These are phyloP conservation scores for Littorina saxatilis DNA, from an alignment of 1,140 invertebrate species.

Conservation along the genomic window DNA sequence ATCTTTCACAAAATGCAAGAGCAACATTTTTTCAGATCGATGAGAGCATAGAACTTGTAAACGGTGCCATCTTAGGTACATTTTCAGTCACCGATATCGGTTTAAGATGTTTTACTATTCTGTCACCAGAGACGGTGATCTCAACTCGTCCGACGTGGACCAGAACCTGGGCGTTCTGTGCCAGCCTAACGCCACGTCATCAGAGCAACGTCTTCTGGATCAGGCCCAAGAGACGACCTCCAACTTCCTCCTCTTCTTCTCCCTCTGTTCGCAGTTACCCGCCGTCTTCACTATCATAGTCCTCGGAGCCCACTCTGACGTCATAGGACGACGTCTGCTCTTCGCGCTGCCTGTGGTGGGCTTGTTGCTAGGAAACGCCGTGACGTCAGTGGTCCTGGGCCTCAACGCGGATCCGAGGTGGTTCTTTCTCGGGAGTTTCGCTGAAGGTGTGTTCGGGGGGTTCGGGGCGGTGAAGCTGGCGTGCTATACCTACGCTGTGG, in stretches of 20 bases:
- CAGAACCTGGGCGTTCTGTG: background rate
- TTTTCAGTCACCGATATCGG: too few species aligned
- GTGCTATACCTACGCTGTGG: background rate
- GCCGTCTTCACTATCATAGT: background rate
- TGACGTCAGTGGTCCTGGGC: background rate
- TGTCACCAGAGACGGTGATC: background rate
- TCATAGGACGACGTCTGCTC: constrained; percentile 6
- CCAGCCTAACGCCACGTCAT: background rate
- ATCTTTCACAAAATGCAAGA: too few species aligned
- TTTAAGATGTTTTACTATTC: too few species aligned
- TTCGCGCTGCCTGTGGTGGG: constrained; percentile 4
- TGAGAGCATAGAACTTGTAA: too few species aligned
- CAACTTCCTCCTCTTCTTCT: background rate
- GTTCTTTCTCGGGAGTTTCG: background rate
- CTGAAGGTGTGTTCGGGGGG: background rate
- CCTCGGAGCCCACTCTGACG: constrained; percentile 10
- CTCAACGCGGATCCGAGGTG: too few species aligned
- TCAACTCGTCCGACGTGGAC: background rate
- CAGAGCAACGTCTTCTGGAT: background rate
- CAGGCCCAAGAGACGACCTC: background rate
- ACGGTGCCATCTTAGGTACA: too few species aligned
- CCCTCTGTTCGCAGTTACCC: background rate
- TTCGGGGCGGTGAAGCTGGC: constrained; percentile 3
- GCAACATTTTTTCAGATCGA: too few species aligned
- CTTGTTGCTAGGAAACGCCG: background rate